These are phyloP conservation scores for Stegodyphus mimosarum DNA, from an alignment of 1,140 invertebrate genomes.

Conservation along the genomic window DNA sequence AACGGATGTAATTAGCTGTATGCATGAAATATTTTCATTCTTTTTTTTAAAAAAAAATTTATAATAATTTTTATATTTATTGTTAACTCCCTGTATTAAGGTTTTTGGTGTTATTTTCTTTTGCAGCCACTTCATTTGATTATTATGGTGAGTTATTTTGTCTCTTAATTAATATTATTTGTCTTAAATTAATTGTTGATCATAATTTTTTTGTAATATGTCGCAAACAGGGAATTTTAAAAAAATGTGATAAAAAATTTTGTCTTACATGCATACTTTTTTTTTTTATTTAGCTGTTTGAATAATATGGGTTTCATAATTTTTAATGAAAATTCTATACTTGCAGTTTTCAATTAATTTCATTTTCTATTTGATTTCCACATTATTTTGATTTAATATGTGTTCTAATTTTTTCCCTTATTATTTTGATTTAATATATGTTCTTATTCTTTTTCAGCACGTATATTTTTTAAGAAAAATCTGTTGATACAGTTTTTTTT, in stretches of 20 bases:
- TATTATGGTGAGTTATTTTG: conserved; percentile 50
- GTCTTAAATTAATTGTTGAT: not conserved
- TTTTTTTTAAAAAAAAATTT: too few relatives aligned
- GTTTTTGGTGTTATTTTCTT: conserved; percentile 1
- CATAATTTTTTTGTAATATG: not conserved
- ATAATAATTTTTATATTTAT: not conserved
- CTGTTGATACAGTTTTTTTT: too few relatives aligned
- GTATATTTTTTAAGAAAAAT: too few relatives aligned
- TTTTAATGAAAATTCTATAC: conserved; percentile 49
- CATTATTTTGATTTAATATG: not conserved
- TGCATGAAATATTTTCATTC: too few relatives aligned
- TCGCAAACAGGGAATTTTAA: too few relatives aligned
- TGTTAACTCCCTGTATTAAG: not conserved
- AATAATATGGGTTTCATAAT: not conserved
- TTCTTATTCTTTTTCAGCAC: too few relatives aligned
- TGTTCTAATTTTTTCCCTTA: too few relatives aligned
- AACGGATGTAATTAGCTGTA: too few relatives aligned
- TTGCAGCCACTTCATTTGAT: conserved; percentile 22
- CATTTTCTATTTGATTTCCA: not conserved
- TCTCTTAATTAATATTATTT: not conserved
- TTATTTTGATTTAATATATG: too few relatives aligned
- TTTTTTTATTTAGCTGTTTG: not conserved
- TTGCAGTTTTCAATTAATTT: conserved; percentile 26
- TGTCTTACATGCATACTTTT: not conserved
- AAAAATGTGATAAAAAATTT: too few relatives aligned